Conservation (phyloP, 2,113 vertebrate genomes). For the Cynopterus brachyotis region DNA sequence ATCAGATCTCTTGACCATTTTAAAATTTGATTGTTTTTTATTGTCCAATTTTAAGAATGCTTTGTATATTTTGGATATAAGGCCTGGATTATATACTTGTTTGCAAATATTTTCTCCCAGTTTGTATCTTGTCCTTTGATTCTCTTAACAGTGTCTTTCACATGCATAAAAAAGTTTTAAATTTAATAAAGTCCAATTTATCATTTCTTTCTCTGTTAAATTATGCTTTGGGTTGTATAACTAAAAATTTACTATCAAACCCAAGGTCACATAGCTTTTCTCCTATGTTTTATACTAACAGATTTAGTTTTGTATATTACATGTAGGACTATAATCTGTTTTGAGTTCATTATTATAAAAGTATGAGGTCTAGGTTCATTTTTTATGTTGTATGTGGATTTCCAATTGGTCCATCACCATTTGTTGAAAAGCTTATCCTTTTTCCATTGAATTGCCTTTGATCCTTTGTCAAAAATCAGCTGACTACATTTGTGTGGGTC, state of each 20-base stretch:
- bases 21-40: neutral
- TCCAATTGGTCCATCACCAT: neutral
- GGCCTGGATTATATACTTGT: neutral
- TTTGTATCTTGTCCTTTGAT: neutral
- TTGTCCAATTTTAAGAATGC: neutral
- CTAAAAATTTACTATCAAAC: neutral
- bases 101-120: neutral
- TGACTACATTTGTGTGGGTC: neutral
- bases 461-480: neutral
- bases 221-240: neutral
- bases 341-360: conserved; percentile 30
- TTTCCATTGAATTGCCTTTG: neutral
- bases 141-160: neutral
- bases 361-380: neutral
- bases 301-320: neutral
- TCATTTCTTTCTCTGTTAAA: neutral
- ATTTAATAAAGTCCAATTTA: neutral
- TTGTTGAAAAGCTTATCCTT: neutral
- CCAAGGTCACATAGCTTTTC: neutral
- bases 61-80: neutral
- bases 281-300: neutral
- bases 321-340: neutral
- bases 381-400: neutral
- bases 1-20: neutral
- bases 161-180: no score